Evolutionary conservation across 2,797 vertebrate species (phyloP).

Genomic region (Hephaestus fuliginosus): DNA sequence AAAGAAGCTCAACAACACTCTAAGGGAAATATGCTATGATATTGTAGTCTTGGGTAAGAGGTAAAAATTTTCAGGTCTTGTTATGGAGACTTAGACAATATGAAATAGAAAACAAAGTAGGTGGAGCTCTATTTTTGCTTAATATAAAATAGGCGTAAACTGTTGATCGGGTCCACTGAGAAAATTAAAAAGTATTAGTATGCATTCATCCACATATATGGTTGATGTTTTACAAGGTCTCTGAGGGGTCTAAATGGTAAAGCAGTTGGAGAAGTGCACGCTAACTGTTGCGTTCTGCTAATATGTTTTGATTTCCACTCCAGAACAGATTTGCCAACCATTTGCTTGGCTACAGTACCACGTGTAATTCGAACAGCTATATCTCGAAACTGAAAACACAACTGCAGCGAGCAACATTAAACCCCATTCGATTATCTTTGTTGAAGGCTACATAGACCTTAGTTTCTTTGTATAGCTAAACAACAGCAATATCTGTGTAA

Average conservation of each 20-base stretch:
- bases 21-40: conserved; percentile 52
- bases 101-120: conserved; percentile 5
- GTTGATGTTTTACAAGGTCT: background rate
- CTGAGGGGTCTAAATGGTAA: background rate
- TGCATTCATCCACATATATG: background rate
- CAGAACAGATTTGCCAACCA: background rate
- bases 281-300: background rate
- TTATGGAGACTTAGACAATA: conserved; percentile 11
- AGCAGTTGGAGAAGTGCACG: background rate
- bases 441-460: background rate
- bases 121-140: background rate
- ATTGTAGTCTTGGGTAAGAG: conserved; percentile 22
- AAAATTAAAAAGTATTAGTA: background rate
- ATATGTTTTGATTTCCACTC: conserved; percentile 14
- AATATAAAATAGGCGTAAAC: conserved; percentile 12
- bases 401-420: background rate
- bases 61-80: conserved; percentile 1
- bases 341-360: conserved; percentile 1
- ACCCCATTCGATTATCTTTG: background rate
- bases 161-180: background rate
- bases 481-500: background rate
- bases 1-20: conserved; percentile 51
- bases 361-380: background rate
- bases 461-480: conserved; percentile 1
- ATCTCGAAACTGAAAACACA: background rate